phyloP scores from a whole-genome alignment of 2,797 vertebrate genomes.

The Diplodus sargus region DNA sequence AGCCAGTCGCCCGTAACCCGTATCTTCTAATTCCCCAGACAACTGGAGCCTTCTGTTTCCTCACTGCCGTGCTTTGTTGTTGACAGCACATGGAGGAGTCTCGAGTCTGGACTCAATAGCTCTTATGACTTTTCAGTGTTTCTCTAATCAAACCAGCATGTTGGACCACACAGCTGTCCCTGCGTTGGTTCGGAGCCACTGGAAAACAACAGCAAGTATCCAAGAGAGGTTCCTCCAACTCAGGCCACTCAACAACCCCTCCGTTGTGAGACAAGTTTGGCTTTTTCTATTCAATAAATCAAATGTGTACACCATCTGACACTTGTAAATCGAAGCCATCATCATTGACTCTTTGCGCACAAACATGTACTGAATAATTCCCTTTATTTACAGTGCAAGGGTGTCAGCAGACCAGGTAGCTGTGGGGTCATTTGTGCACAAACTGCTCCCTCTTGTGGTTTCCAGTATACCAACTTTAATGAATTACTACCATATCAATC shows the following conservation, averaged over 20 bases:
- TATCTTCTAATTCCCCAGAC: conserved; percentile 66
- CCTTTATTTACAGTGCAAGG: background rate
- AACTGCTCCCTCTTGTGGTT: conserved; percentile 74
- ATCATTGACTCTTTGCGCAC: conserved; percentile 9
- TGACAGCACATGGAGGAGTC: conserved; percentile 62
- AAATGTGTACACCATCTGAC: conserved; percentile 37
- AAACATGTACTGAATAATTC: conserved; percentile 8
- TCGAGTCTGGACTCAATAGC: conserved; percentile 64
- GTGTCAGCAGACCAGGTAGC: conserved; percentile 3
- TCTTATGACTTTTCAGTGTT: conserved; percentile 71
- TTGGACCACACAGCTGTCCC: conserved; percentile 77
- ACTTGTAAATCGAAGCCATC: conserved; percentile 22
- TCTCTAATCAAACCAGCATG: conserved; percentile 78
- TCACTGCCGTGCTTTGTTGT: conserved; percentile 67
- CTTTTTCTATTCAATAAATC: conserved; percentile 45
- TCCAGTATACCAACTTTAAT: conserved; percentile 12
- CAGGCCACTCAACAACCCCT: conserved; percentile 44
- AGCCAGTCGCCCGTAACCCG: conserved; percentile 57
- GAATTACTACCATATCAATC: conserved; percentile 12
- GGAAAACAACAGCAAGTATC: conserved; percentile 66
- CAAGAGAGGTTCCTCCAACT: conserved; percentile 44
- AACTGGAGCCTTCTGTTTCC: conserved; percentile 72
- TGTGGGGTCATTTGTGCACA: conserved; percentile 39
- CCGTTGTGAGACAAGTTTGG: conserved; percentile 38
- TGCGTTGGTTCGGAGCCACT: conserved; percentile 57